Conservation (phyloP, 2,888 invertebrate species). For the Ophion ellenae region DNA sequence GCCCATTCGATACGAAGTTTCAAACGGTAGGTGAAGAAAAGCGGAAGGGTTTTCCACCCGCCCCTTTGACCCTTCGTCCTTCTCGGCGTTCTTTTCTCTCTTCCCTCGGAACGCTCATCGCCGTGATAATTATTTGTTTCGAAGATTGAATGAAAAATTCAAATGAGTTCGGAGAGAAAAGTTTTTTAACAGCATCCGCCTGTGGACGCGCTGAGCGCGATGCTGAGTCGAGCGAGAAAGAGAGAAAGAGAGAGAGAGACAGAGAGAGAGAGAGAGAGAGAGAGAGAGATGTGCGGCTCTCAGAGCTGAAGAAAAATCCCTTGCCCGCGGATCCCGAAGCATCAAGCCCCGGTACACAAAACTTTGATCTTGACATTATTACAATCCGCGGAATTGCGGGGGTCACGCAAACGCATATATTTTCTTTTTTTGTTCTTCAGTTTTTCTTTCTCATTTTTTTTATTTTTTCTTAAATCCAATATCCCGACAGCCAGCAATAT, state of each 20-base stretch:
- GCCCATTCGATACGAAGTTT: constrained; percentile 49
- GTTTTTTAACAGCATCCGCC: constrained; percentile 69
- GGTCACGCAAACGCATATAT: constrained; percentile 65
- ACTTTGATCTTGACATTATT: constrained; percentile 82
- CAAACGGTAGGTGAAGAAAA: constrained; percentile 6
- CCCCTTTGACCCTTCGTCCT: neutral
- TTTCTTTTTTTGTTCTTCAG: neutral
- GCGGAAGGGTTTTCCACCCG: constrained; percentile 23
- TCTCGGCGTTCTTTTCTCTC: neutral
- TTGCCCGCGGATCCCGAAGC: constrained; percentile 45
- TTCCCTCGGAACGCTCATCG: constrained; percentile 71
- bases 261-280: constrained; percentile 9
- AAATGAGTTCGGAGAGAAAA: constrained; percentile 78
- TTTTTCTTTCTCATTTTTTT: neutral
- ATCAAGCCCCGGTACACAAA: constrained; percentile 66
- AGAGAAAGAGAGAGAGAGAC: constrained; percentile 21
- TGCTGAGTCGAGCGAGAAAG: neutral
- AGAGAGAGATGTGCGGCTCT: constrained; percentile 18
- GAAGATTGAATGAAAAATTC: constrained; percentile 80
- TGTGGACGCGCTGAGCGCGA: constrained; percentile 52
- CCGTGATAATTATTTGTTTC: constrained; percentile 81
- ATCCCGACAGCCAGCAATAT: constrained; percentile 66
- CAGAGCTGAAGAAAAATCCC: constrained; percentile 53
- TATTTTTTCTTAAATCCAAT: constrained; percentile 72
- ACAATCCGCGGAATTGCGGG: constrained; percentile 73